These are phyloP conservation scores for Serripes groenlandicus DNA, from an alignment of 2,888 invertebrate species.

Conservation along the genomic window DNA sequence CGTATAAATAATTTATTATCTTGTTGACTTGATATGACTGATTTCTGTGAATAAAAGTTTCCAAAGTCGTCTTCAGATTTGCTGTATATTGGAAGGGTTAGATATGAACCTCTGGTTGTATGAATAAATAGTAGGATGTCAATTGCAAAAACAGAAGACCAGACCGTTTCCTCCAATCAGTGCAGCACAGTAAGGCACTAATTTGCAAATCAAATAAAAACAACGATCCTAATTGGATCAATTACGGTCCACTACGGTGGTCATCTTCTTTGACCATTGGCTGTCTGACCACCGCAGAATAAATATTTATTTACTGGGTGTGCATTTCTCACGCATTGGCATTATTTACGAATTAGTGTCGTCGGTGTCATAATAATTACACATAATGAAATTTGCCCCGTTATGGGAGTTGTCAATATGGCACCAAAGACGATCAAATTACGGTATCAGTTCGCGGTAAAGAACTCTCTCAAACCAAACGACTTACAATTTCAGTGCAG, in stretches of 20 bases:
- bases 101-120: too few species aligned
- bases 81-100: too few species aligned
- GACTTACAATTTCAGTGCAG: too few species aligned
- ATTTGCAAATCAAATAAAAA: constrained; percentile 17
- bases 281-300: background rate
- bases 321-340: background rate
- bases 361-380: constrained; percentile 28
- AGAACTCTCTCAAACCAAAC: too few species aligned
- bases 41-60: too few species aligned
- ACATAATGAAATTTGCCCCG: constrained; percentile 24
- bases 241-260: constrained; percentile 18
- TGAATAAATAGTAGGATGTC: too few species aligned
- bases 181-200: constrained; percentile 11
- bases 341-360: constrained; percentile 14
- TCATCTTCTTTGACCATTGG: constrained; percentile 4
- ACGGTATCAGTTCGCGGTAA: too few species aligned
- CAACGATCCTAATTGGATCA: constrained; percentile 27
- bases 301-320: constrained; percentile 17
- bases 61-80: too few species aligned
- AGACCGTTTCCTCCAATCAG: constrained; percentile 1
- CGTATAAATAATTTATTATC: too few species aligned
- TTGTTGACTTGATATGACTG: too few species aligned
- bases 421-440: constrained; percentile 3
- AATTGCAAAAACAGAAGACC: too few species aligned
- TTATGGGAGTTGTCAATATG: constrained; percentile 5